A percentile compares a stretch with the other conserved stretches of the same genome.
phyloP scores from a whole-genome alignment of 2,113 vertebrate species.

The Daubentonia madagascariensis region DNA sequence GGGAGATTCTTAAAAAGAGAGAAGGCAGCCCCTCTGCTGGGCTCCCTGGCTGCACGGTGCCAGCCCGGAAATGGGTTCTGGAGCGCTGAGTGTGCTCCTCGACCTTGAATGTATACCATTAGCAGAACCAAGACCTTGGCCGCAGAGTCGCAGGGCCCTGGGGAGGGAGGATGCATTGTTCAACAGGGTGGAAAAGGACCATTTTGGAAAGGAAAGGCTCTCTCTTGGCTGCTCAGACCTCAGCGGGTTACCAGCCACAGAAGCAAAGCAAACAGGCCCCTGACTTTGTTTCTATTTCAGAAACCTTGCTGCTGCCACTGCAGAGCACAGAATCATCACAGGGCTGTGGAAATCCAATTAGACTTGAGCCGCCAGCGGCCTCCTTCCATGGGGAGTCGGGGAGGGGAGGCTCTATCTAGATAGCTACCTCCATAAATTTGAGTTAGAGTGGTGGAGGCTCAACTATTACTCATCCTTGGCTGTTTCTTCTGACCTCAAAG shows the following conservation, averaged over 20 bases:
- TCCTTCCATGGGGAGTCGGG: background rate
- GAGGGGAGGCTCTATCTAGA: background rate
- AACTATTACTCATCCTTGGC: background rate
- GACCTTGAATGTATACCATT: background rate
- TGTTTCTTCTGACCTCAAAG: background rate
- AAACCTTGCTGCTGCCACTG: background rate
- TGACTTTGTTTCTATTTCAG: conserved; percentile 36
- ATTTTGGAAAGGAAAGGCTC: background rate
- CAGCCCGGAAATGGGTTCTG: background rate
- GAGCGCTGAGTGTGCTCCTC: background rate
- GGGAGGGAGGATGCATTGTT: background rate
- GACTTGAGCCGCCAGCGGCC: background rate
- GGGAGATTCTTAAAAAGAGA: background rate
- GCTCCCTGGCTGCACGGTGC: background rate
- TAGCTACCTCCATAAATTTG: conserved; percentile 9
- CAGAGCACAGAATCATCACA: fast-evolving
- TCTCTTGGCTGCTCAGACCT: background rate
- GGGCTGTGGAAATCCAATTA: conserved; percentile 39
- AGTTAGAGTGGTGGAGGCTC: background rate
- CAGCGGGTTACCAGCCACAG: background rate
- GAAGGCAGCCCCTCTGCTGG: background rate
- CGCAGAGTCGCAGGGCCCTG: background rate
- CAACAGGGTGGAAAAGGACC: background rate
- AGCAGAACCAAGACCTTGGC: background rate
- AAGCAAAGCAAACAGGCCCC: background rate